Evolutionary conservation across 2,797 vertebrate species (phyloP).

Genomic region (Carduelis carduelis): DNA sequence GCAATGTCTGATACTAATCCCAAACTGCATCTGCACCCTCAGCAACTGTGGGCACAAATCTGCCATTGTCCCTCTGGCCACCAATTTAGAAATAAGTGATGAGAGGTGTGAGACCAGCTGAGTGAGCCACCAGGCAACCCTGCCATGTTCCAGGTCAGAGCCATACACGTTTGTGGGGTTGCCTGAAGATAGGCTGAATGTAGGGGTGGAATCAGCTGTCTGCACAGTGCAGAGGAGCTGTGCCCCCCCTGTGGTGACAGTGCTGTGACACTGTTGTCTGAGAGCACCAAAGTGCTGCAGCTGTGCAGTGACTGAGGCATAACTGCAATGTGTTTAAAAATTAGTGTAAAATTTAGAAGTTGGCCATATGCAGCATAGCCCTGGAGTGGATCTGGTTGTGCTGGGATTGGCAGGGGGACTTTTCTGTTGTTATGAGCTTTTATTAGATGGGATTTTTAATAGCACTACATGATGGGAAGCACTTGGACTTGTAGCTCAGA

Average conservation of each 20-base stretch:
- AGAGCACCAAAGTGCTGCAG: not conserved
- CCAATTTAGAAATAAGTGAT: not conserved
- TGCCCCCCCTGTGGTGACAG: fast-evolving
- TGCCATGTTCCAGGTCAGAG: not conserved
- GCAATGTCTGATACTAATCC: not conserved
- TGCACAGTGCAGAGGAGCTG: not conserved
- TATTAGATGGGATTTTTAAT: not conserved
- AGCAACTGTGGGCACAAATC: not conserved
- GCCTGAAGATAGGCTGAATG: not conserved
- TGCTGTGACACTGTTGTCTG: not conserved
- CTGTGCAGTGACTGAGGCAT: not conserved
- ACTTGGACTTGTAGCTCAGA: not conserved
- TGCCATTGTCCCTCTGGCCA: not conserved
- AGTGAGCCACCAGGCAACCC: not conserved
- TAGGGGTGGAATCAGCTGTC: not conserved
- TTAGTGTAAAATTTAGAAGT: not conserved
- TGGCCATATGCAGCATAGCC: not conserved
- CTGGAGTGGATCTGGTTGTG: not conserved
- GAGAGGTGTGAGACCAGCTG: not conserved
- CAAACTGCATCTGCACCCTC: not conserved
- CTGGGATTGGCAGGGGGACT: not conserved
- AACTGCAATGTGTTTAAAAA: not conserved
- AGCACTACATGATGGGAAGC: not conserved
- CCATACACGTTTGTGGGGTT: fast-evolving
- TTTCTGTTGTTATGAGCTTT: not conserved